These are phyloP conservation scores for Solea solea DNA, from an alignment of 2,113 vertebrate species.

Conservation along the genomic window DNA sequence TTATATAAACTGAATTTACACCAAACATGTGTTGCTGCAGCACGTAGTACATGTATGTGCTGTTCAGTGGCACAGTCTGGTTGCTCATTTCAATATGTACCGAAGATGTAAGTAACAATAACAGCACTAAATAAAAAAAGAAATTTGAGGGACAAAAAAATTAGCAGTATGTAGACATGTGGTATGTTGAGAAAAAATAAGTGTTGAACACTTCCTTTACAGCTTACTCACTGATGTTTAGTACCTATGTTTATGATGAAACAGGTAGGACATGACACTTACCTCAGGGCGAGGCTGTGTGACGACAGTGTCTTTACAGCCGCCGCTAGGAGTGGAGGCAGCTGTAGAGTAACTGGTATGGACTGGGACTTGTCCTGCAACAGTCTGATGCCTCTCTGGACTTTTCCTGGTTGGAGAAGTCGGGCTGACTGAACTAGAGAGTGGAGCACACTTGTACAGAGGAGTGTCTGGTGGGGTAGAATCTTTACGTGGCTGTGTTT, in stretches of 20 bases:
- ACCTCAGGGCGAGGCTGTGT: slow-evolving; percentile 62
- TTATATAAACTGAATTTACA: too few species aligned
- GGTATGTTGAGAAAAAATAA: too few species aligned
- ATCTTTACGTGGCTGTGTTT: slow-evolving; percentile 12
- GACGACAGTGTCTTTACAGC: slow-evolving; percentile 43
- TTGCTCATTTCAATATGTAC: too few species aligned
- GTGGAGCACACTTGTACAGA: slow-evolving; percentile 47
- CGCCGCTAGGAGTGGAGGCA: slow-evolving; percentile 11
- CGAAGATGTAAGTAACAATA: too few species aligned
- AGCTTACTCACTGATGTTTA: too few species aligned
- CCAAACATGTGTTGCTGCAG: too few species aligned
- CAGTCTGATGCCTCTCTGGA: slow-evolving; percentile 78
- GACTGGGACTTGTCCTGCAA: slow-evolving; percentile 73
- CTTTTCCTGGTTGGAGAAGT: slow-evolving; percentile 67
- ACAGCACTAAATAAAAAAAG: too few species aligned
- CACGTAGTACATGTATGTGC: too few species aligned
- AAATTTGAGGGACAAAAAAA: too few species aligned
- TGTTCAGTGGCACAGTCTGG: not conserved
- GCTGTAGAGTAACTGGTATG: slow-evolving; percentile 29
- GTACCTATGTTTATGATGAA: too few species aligned
- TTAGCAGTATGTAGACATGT: too few species aligned
- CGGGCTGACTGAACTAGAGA: slow-evolving; percentile 39
- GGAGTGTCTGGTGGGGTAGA: slow-evolving; percentile 30
- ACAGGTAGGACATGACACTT: not conserved
- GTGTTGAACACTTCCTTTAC: too few species aligned